Conservation (phyloP, 2,113 vertebrate species). For the Campylorhamphus procurvoides region DNA sequence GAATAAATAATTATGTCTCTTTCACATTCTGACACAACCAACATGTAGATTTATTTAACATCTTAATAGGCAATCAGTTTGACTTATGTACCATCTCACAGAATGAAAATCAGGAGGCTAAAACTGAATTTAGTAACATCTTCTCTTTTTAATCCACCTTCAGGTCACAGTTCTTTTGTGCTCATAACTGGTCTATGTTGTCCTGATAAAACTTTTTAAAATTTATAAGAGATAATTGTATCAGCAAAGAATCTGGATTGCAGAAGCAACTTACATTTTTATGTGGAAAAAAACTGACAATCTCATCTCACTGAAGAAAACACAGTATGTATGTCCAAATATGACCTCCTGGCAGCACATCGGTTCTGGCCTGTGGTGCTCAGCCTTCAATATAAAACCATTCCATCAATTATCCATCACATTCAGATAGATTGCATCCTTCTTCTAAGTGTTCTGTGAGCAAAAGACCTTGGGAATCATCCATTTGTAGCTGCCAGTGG, state of each 20-base stretch:
- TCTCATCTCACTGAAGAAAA: not conserved
- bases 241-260: not conserved
- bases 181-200: not conserved
- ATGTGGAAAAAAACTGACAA: not conserved
- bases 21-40: not conserved
- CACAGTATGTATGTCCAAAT: not conserved
- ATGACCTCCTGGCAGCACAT: fast-evolving
- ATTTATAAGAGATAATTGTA: not conserved
- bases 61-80: not conserved
- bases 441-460: not conserved
- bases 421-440: not conserved
- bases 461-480: not conserved
- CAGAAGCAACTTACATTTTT: not conserved
- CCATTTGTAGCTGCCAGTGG: not conserved
- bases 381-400: not conserved
- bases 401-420: not conserved
- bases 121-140: not conserved
- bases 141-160: not conserved
- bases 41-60: not conserved
- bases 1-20: not conserved
- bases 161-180: not conserved
- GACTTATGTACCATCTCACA: not conserved
- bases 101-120: not conserved
- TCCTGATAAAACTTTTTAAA: not conserved
- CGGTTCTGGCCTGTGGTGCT: not conserved